Evolutionary conservation across 2,888 invertebrate species (phyloP).

Genomic region (Cremastinae sp.): DNA sequence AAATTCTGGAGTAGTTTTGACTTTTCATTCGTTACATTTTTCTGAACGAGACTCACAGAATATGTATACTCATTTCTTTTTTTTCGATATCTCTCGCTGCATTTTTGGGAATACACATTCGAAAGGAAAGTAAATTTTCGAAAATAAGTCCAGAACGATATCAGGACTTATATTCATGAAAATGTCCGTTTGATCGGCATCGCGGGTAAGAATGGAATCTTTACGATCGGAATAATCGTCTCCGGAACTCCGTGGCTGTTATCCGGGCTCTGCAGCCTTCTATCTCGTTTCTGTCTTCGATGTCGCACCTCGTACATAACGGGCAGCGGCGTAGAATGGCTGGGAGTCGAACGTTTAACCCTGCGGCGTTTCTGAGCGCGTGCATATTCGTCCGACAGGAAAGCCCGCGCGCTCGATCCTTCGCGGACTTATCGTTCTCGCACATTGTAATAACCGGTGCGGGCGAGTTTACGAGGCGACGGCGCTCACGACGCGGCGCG

Average conservation of each 20-base stretch:
- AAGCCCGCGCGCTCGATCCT: conserved; percentile 16
- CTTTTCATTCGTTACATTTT: too few species aligned
- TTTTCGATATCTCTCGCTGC: too few species aligned
- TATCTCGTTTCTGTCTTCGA: conserved; percentile 23
- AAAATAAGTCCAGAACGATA: too few species aligned
- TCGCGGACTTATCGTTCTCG: conserved; percentile 62
- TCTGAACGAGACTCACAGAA: too few species aligned
- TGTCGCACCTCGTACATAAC: conserved; percentile 39
- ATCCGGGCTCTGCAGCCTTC: conserved; percentile 16
- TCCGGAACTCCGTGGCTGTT: conserved; percentile 43
- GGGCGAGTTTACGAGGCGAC: conserved; percentile 72
- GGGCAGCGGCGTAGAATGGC: conserved; percentile 17
- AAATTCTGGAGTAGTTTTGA: too few species aligned
- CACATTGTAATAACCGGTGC: conserved; percentile 72
- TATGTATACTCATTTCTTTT: too few species aligned
- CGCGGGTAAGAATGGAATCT: conserved; percentile 38
- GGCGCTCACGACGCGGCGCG: conserved; percentile 51
- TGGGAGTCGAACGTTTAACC: conserved; percentile 30
- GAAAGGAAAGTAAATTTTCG: too few species aligned
- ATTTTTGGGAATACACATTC: too few species aligned
- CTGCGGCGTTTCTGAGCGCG: conserved; percentile 32
- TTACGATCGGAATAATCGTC: conserved; percentile 58
- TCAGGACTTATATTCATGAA: too few species aligned
- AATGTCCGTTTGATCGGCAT: too few species aligned
- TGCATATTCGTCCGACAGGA: conserved; percentile 7